Evolutionary conservation across 2,113 vertebrate genomes (phyloP), one percentile per base, ranked within the genome.

Genomic region (Oryzias celebensis): DNA sequence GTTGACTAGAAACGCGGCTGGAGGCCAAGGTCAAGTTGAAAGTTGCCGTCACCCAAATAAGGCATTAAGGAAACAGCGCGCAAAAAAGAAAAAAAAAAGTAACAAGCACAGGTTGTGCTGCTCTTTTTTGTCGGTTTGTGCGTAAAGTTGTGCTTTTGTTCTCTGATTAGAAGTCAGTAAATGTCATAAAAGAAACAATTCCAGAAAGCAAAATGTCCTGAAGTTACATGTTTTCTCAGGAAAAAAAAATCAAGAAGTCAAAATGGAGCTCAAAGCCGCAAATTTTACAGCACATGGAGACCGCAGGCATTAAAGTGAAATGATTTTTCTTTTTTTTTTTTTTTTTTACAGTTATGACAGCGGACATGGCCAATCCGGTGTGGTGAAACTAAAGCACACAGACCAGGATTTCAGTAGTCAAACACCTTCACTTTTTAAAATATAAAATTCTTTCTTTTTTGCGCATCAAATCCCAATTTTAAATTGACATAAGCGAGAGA

Each of bases 1-100:
- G 17, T 22, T 13, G 23, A 45, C 28, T 49, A 7, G 64, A 89
- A 91, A 91, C 90, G 48, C 84, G 89, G 88, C 91, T 77, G 75
- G 92, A 95, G 94, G 94, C 94, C 96, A 98, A 98, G 96, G 96
- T 99, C 97, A 99, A 99, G 97, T 95, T 97, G 94, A 98, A 98
- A 94, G 93, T 75, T 92, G 85, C 82, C 85, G 92, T 90, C 93
- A 91, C 87, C 90, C 92, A 94, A 90, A 84, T 71, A 72, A 88
- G 75, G 58, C 75, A 55, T 73, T 7, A 31, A 48, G 28, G 50
- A 62, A 75, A 45, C 23, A 58, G 55, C 1, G 8, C 20, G 15
- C 15, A 61, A 61, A n/a, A 23, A 28, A 28, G 7, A 28, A 28
- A 22, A 14, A 16, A 70, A 17, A 13, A 26, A 12, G 24, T 45